Evolutionary conservation across 2,113 vertebrate species (phyloP), one percentile per base, ranked within the genome.

Genomic region (Anser cygnoides): DNA sequence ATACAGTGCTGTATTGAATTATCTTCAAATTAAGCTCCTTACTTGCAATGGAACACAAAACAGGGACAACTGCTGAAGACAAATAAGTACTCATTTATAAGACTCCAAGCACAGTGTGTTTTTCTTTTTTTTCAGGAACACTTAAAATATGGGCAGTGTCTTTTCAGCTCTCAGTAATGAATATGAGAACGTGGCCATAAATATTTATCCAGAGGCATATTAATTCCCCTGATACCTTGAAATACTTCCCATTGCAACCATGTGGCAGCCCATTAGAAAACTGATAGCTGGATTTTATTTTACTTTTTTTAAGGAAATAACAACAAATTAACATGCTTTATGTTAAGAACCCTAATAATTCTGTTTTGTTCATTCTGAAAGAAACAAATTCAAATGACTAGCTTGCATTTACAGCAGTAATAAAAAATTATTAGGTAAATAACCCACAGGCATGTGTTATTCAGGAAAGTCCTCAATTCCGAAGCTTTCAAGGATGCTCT

Each of bases 21-120:
- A 96, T n/a, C 96, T 93, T 94, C 95, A 93, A 90, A 89, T 70
- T 61, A 78, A 89, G 66, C 33, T 89, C 13, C 84, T 92, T 89
- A 78, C 88, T 83, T 94, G 63, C 15, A 7, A 12, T 29, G 37
- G 18, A 80, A 91, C 74, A 79, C 58, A 95, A 89, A 85, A 6
- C 83, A 95, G 58, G 86, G 76, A 59, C 16, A 29, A 7, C 44
- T 88, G 63, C 66, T 82, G 70, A 90, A 93, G 73, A 84, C 70
- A 94, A 97, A 89, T 61, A 77, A 62, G 70, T 50, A 50, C 19
- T 90, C 8, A 16, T 75, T 71, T 52, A 11, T 41, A 63, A n/a
- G 33, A 8, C 63, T 80, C 39, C 9, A 17, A 92, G 57, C 1
- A 31, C 3, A 6, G 23, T 57, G 16, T 78, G 12, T 0, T 22